Evolutionary conservation across 2,113 vertebrate species (phyloP), one percentile per base, ranked within the genome.

Genomic region (Malurus cyaneus): DNA sequence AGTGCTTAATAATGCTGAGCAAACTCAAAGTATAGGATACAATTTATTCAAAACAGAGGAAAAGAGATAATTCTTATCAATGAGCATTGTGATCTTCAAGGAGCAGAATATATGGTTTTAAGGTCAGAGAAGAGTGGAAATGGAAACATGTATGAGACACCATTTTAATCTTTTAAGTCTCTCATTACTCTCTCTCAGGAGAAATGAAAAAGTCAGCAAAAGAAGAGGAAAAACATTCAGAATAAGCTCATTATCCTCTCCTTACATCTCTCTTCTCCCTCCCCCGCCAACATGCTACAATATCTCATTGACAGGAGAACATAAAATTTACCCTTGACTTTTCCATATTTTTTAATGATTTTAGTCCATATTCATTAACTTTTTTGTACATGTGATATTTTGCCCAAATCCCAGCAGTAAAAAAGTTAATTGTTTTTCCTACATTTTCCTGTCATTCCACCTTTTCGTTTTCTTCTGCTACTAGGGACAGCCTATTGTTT

Each of bases 351-450:
- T 85, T 31, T 46, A 80, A 64, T 86, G 31, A 46, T 67, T 88
- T 65, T 49, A 79, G 84, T 93, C 87, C 32, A 74, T 80, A 88
- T 93, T 88, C 91, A 94, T 95, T 87, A 49, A 80, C 67, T 91
- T 65, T 94, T 95, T 94, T 93, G 24, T 56, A 89, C n/a, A 67
- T 32, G 53, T 85, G 59, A 89, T 95, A 88, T 91, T 91, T 96
- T 94, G 14, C n/a, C 62, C 14, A 94, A 88, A 83, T 82, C 79
- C 71, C 92, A 67, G 74, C 52, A 90, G 92, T 84, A 83, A 94
- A 85, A 87, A 92, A 82, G 34, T 87, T 94, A 80, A 78, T 86
- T 64, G 24, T 94, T 92, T 94, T 84, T 23, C 26, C 29, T 65
- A 53, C 8, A 10, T 92, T 88, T 93, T 86, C 70, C 65, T 94